Conservation (phyloP, 1,140 invertebrate species). For the Scaptomyza pallida region DNA sequence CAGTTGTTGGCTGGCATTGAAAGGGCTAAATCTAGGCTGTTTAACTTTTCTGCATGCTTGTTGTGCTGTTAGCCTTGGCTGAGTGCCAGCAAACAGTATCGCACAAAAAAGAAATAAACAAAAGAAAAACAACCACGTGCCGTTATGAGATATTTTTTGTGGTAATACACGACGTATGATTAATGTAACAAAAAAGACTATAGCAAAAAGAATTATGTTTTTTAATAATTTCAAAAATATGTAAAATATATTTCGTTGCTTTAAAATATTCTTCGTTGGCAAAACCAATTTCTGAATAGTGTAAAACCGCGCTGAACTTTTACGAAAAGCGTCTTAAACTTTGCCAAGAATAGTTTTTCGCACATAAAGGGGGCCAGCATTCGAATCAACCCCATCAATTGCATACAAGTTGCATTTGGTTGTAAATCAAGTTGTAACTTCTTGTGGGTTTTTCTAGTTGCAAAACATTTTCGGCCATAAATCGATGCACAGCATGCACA, state of each 20-base stretch:
- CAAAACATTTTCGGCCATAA: slow-evolving; percentile 39
- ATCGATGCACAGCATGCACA: slow-evolving; percentile 28
- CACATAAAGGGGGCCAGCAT: background rate
- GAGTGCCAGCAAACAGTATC: slow-evolving; percentile 63
- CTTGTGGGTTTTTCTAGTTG: slow-evolving; percentile 20
- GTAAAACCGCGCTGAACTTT: too few relatives aligned
- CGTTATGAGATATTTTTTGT: slow-evolving; percentile 14
- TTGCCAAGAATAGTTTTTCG: too few relatives aligned
- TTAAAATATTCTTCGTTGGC: too few relatives aligned
- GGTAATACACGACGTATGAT: slow-evolving; percentile 47
- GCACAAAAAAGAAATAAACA: slow-evolving; percentile 49
- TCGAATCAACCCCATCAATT: slow-evolving; percentile 6
- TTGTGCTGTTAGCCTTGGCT: slow-evolving; percentile 48
- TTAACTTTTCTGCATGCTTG: slow-evolving; percentile 9
- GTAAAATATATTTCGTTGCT: too few relatives aligned
- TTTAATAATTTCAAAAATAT: too few relatives aligned
- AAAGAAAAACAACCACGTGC: slow-evolving; percentile 39
- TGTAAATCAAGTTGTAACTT: slow-evolving; percentile 52
- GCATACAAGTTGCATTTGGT: slow-evolving; percentile 8
- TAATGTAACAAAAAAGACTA: slow-evolving; percentile 22
- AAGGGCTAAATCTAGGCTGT: slow-evolving; percentile 17
- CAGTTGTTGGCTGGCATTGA: too few relatives aligned
- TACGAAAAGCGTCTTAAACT: too few relatives aligned
- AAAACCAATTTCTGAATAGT: too few relatives aligned
- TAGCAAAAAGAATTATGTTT: background rate